Evolutionary conservation across 2,113 vertebrate genomes (phyloP).

Genomic region (Engystomops pustulosus): DNA sequence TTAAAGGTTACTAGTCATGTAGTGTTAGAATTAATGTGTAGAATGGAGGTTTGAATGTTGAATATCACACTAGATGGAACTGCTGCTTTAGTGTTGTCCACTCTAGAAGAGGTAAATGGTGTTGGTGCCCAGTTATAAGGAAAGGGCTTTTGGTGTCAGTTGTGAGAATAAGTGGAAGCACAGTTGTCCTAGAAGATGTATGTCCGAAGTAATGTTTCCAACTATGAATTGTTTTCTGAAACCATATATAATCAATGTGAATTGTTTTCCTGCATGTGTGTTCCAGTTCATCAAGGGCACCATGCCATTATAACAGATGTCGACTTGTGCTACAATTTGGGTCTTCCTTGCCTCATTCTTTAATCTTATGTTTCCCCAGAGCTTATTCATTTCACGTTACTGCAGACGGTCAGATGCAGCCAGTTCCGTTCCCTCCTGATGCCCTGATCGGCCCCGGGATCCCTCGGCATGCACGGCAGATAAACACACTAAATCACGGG

Average conservation of each 20-base stretch:
- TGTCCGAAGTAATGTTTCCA: not conserved
- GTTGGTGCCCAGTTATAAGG: constrained; percentile 34
- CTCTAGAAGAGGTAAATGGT: constrained; percentile 28
- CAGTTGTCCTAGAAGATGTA: too few relatives aligned
- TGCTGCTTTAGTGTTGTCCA: too few relatives aligned
- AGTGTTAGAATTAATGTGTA: too few relatives aligned
- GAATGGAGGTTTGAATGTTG: too few relatives aligned
- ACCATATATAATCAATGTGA: constrained; percentile 23
- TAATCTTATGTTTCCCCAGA: constrained; percentile 56
- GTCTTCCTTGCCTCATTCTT: not conserved
- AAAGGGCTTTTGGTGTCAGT: constrained; percentile 25
- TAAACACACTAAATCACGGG: constrained; percentile 92
- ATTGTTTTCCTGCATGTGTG: not conserved
- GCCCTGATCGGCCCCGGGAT: constrained; percentile 92
- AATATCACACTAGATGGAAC: not conserved
- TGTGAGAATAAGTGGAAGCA: too few relatives aligned
- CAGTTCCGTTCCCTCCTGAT: constrained; percentile 90
- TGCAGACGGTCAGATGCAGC: constrained; percentile 94
- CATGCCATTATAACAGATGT: not conserved
- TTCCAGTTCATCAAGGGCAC: not conserved
- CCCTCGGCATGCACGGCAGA: constrained; percentile 91
- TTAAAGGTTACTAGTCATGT: too few relatives aligned
- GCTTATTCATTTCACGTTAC: constrained; percentile 90
- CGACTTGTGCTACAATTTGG: not conserved
- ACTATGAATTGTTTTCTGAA: constrained; percentile 37